Percentiles rank a stretch among this genome's conserved stretches.
Conservation (phyloP, 1,140 invertebrate genomes). For the Diploscapter pachys region DNA sequence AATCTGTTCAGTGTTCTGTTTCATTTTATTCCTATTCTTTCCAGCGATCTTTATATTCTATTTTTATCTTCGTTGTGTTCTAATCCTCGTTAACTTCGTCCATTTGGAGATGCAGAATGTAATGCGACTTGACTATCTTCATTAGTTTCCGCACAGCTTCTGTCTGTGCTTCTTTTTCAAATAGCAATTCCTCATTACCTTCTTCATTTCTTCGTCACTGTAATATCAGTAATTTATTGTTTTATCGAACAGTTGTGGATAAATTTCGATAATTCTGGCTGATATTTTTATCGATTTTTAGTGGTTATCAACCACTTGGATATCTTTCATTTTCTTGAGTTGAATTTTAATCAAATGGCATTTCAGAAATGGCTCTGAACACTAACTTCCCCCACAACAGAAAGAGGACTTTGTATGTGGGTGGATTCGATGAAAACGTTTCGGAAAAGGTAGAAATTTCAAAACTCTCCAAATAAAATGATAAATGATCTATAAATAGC, state of each 20-base stretch:
- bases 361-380: constrained; percentile 3
- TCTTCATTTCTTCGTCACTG: neutral
- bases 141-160: too few species aligned
- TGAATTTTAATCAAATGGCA: too few species aligned
- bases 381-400: constrained; percentile 54
- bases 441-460: constrained; percentile 76
- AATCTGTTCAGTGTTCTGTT: neutral
- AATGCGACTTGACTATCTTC: too few species aligned
- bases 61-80: neutral
- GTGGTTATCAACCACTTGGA: too few species aligned
- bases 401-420: constrained; percentile 62
- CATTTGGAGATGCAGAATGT: neutral
- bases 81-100: neutral
- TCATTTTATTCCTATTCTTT: neutral
- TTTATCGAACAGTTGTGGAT: neutral
- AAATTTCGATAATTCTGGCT: too few species aligned
- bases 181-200: neutral
- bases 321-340: too few species aligned
- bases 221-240: neutral
- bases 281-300: too few species aligned
- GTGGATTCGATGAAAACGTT: constrained; percentile 93
- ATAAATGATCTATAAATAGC: too few species aligned
- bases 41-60: neutral
- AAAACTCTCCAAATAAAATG: neutral
- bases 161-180: neutral